These are phyloP conservation scores for Acanthoscelides obtectus DNA, from an alignment of 2,888 invertebrate genomes.

Conservation along the genomic window DNA sequence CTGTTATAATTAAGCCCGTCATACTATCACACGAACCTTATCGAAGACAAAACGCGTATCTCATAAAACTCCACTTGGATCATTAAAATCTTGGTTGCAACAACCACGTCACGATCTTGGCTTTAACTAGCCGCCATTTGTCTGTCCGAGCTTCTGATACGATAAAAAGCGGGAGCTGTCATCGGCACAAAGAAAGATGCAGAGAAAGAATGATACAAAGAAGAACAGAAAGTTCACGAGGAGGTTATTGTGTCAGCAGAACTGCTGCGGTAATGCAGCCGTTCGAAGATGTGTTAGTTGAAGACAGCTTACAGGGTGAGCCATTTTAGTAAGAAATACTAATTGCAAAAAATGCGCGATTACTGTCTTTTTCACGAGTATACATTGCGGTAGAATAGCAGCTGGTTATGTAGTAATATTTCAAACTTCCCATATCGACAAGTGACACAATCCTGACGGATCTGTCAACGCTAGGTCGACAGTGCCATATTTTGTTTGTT, in stretches of 20 bases:
- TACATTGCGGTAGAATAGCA: too few species aligned
- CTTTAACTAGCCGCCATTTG: not conserved
- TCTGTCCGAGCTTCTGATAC: not conserved
- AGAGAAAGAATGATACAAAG: not conserved
- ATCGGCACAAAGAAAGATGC: not conserved
- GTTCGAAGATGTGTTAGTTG: not conserved
- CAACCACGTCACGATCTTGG: not conserved
- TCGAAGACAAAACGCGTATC: not conserved
- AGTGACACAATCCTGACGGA: too few species aligned
- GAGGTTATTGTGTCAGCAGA: not conserved
- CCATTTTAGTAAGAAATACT: too few species aligned
- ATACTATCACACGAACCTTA: not conserved
- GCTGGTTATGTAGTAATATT: too few species aligned
- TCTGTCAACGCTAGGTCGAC: too few species aligned
- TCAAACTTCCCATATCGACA: too few species aligned
- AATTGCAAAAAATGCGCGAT: too few species aligned
- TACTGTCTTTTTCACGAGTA: too few species aligned
- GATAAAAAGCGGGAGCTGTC: not conserved
- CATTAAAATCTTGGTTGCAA: not conserved
- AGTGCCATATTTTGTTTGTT: too few species aligned
- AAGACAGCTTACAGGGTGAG: not conserved
- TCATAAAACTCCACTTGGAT: not conserved
- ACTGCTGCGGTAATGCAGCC: not conserved
- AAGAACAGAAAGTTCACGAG: not conserved
- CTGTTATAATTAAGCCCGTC: too few species aligned